These are phyloP conservation scores for Drosophila guanche DNA, from an alignment of 1,140 invertebrate genomes.

Conservation along the genomic window DNA sequence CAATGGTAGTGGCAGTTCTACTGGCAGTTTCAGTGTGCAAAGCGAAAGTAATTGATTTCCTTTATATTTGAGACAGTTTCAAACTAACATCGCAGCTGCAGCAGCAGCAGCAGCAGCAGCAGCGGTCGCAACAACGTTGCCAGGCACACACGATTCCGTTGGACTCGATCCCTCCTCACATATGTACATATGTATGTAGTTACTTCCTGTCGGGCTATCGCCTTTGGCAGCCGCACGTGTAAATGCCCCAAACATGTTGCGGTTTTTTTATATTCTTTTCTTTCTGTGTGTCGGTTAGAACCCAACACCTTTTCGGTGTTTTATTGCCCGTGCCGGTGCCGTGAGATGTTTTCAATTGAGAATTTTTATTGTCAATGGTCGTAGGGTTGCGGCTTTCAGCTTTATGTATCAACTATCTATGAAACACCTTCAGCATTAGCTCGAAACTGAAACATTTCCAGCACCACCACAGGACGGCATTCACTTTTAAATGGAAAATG, in stretches of 20 bases:
- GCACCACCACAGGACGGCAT: constrained; percentile 25
- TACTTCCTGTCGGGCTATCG: constrained; percentile 60
- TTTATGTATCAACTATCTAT: constrained; percentile 51
- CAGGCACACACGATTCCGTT: background rate
- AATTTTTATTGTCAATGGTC: constrained; percentile 76
- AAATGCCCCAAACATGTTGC: constrained; percentile 80
- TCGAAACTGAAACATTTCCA: background rate
- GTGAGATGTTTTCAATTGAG: constrained; percentile 82
- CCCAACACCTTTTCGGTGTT: constrained; percentile 69
- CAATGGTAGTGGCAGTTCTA: constrained; percentile 5
- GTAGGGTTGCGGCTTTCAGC: constrained; percentile 77
- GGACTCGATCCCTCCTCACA: constrained; percentile 21
- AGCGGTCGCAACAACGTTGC: constrained; percentile 65
- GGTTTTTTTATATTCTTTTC: constrained; percentile 39
- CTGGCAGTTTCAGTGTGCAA: constrained; percentile 13
- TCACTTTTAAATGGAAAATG: constrained; percentile 71
- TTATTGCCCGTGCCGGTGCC: constrained; percentile 72
- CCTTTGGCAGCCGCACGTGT: constrained; percentile 73
- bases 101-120: constrained; percentile 48
- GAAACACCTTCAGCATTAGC: constrained; percentile 52
- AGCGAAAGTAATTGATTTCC: constrained; percentile 82
- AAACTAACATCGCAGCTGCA: constrained; percentile 68
- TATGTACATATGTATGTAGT: too few species aligned
- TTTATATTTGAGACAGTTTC: constrained; percentile 82
- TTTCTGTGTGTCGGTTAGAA: constrained; percentile 30